Evolutionary conservation across 2,797 vertebrate species (phyloP), one percentile per base, ranked within the genome.

Genomic region (Astyanax mexicanus): DNA sequence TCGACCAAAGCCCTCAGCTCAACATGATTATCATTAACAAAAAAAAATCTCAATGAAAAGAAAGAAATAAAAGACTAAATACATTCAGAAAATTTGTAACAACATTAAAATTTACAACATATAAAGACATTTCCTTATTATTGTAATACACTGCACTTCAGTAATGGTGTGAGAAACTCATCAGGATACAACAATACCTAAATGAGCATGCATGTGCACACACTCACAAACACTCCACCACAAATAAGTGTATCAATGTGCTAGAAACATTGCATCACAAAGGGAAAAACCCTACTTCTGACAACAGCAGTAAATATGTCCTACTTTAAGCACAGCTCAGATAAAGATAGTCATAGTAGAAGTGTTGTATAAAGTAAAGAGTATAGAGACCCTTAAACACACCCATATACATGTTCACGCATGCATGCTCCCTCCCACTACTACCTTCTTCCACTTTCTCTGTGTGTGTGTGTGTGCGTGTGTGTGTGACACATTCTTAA

Each of bases 401-500:
- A 32, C 5, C 29, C 29, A 5, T 32, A 32, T 29, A 32, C 29
- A 32, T 32, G 29, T 57, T 54, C 44, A 25, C 4, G n/a, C n/a
- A 47, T 54, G 19, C 17, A 60, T 10, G 40, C 17, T 40, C 49
- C 29, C 60, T 27, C 27, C n/a, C 52, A 52, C n/a, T 44, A 29
- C 9, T 44, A 54, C 42, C 57, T 74, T 55, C 29, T 37, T 49
- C 38, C 58, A 62, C 44, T 55, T 37, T 49, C 45, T 55, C 17
- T 37, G 4, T 4, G 37, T 38, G 9, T 4, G 37, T 12, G 10
- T 44, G 15, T 45, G 13, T 17, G 13, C 55, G n/a, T 32, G 52
- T 29, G 10, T 25, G 25, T 29, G 25, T 55, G 25, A 81, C 55
- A 69, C 27, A 67, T 52, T 61, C 52, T 82, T 71, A 47, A 82